Conservation (phyloP, 2,113 vertebrate genomes). For the Regulus satrapa region DNA sequence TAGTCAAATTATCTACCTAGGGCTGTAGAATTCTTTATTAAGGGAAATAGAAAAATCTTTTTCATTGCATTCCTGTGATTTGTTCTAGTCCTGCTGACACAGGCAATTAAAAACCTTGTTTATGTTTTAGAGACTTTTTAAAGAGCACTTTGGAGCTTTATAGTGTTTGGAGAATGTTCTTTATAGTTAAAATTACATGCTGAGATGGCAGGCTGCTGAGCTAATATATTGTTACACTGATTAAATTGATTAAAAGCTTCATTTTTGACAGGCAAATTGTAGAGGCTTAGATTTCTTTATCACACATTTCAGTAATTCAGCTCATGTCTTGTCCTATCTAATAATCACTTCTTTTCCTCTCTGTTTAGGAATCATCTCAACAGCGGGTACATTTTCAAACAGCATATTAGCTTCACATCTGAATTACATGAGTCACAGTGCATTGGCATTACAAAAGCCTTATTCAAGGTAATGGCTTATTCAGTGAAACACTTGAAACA, state of each 20-base stretch:
- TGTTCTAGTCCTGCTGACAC: conserved; percentile 18
- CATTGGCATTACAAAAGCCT: conserved; percentile 23
- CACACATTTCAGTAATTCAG: conserved; percentile 49
- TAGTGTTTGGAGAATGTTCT: conserved; percentile 36
- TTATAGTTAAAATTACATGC: conserved; percentile 20
- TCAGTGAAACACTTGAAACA: conserved; percentile 15
- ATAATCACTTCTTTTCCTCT: conserved; percentile 30
- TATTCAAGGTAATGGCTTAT: conserved; percentile 5
- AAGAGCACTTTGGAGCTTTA: conserved; percentile 38
- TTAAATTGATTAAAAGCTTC: conserved; percentile 54
- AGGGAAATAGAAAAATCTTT: not conserved
- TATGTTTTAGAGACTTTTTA: conserved; percentile 9
- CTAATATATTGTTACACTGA: conserved; percentile 42
- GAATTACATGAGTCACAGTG: conserved; percentile 27
- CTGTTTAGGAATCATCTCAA: conserved; percentile 41
- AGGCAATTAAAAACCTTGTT: conserved; percentile 31
- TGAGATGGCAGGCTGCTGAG: conserved; percentile 14
- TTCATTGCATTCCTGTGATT: not conserved
- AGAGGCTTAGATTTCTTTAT: conserved; percentile 3
- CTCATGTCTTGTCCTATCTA: conserved; percentile 56
- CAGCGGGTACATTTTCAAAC: conserved; percentile 33
- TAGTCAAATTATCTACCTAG: not conserved
- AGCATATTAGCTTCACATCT: conserved; percentile 25
- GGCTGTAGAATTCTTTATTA: not conserved
- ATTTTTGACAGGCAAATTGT: conserved; percentile 36